A percentile compares a stretch with the other conserved stretches of the same genome.
Conservation (phyloP, 2,797 vertebrate species). For the Phrynocephalus forsythii region DNA sequence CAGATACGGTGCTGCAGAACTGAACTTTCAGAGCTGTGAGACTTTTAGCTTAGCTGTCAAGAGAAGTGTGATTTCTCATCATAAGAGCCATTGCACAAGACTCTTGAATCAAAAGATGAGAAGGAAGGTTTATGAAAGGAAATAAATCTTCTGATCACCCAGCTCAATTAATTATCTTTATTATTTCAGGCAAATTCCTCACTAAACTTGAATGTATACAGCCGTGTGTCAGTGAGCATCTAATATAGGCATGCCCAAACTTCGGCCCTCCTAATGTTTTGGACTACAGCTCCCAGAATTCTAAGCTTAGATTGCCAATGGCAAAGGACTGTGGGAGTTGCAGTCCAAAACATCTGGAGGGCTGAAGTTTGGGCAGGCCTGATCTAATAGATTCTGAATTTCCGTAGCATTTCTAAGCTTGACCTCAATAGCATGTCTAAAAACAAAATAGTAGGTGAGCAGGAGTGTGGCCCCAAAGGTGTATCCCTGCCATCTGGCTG, state of each 20-base stretch:
- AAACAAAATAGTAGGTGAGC: neutral
- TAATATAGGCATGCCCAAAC: neutral
- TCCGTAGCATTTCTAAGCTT: neutral
- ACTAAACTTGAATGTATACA: conserved; percentile 1
- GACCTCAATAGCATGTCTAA: neutral
- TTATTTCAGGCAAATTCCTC: conserved; percentile 4
- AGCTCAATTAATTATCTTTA: neutral
- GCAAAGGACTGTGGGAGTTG: too few species aligned
- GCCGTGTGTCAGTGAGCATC: neutral
- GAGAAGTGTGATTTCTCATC: neutral
- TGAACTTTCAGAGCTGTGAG: neutral
- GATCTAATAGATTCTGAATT: neutral
- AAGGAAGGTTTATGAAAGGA: neutral
- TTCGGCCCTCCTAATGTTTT: too few species aligned
- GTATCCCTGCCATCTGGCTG: neutral
- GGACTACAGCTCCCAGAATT: too few species aligned
- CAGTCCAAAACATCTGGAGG: too few species aligned
- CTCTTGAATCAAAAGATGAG: neutral
- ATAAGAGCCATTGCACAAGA: neutral
- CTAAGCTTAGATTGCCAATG: too few species aligned
- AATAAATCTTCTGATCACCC: neutral
- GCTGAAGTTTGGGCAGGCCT: too few species aligned
- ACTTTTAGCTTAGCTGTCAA: neutral
- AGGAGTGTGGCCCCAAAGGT: neutral
- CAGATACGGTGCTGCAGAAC: neutral